phyloP scores from a whole-genome alignment of 1,140 invertebrate species.

The Aphelenchoides fujianensis region DNA sequence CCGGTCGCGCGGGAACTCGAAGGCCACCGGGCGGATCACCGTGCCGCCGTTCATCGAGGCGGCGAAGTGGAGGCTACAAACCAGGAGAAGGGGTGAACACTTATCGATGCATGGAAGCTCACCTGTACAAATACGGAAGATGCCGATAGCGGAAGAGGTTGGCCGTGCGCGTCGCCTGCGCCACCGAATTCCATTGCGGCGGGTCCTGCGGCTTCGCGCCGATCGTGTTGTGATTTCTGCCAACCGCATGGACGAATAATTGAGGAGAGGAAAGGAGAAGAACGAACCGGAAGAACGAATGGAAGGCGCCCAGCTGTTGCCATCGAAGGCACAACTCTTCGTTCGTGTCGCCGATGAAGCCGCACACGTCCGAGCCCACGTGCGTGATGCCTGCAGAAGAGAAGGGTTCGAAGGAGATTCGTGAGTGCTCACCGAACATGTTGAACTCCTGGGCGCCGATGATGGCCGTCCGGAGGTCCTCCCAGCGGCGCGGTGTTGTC shows the following conservation, averaged over 20 bases:
- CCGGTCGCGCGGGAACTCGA: conserved; percentile 54
- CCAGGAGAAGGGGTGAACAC: not conserved
- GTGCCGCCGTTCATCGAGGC: conserved; percentile 35
- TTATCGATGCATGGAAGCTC: too few species aligned
- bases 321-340: conserved; percentile 61
- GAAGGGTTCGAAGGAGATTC: too few species aligned
- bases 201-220: conserved; percentile 53
- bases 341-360: conserved; percentile 62
- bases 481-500: conserved; percentile 69
- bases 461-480: conserved; percentile 64
- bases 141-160: conserved; percentile 59
- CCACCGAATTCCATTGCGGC: conserved; percentile 55
- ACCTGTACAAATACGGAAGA: conserved; percentile 58
- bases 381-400: conserved; percentile 74
- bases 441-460: conserved; percentile 68
- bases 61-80: conserved; percentile 21
- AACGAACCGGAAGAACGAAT: conserved; percentile 34
- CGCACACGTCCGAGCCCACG: conserved; percentile 63
- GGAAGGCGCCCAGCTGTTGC: conserved; percentile 57
- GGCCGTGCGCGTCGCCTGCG: conserved; percentile 57
- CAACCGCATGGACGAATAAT: not conserved
- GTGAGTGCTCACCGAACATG: too few species aligned
- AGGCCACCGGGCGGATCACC: conserved; percentile 54
- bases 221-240: conserved; percentile 51
- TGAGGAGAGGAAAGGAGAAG: not conserved